phyloP scores from a whole-genome alignment of 2,888 invertebrate genomes.

The Dynastes maya region DNA sequence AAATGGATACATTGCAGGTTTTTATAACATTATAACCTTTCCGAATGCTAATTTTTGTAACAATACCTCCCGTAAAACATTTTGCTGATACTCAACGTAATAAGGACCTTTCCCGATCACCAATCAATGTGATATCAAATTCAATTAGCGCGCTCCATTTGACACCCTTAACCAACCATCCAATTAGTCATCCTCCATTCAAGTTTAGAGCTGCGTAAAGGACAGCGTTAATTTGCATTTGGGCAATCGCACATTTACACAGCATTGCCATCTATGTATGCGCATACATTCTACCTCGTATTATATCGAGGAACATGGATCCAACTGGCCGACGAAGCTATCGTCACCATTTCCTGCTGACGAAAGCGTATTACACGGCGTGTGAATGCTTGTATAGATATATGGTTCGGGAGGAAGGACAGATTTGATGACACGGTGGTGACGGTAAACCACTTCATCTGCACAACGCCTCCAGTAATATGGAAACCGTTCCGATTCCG shows the following conservation, averaged over 20 bases:
- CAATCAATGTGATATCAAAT: too few species aligned
- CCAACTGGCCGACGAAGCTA: background rate
- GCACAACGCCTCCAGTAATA: background rate
- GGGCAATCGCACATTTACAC: background rate
- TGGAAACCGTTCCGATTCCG: background rate
- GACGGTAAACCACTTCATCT: background rate
- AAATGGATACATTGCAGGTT: too few species aligned
- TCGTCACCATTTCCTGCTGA: constrained; percentile 1
- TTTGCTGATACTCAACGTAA: too few species aligned
- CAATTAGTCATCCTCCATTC: constrained; percentile 5
- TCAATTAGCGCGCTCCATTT: too few species aligned
- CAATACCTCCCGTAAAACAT: too few species aligned
- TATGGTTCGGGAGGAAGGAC: background rate
- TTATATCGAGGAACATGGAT: too few species aligned
- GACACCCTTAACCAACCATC: background rate
- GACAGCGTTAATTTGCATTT: constrained; percentile 2
- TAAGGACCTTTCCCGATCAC: too few species aligned
- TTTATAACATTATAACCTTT: too few species aligned
- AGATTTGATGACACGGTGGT: too few species aligned
- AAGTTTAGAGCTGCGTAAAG: background rate
- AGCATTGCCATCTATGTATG: too few species aligned
- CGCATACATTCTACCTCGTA: too few species aligned
- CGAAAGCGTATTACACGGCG: background rate
- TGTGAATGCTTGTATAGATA: background rate
- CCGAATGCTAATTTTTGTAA: too few species aligned